Base-by-base conservation (phyloP, 2,888 invertebrate genomes). In the Ectemnius cavifrons region DNA sequence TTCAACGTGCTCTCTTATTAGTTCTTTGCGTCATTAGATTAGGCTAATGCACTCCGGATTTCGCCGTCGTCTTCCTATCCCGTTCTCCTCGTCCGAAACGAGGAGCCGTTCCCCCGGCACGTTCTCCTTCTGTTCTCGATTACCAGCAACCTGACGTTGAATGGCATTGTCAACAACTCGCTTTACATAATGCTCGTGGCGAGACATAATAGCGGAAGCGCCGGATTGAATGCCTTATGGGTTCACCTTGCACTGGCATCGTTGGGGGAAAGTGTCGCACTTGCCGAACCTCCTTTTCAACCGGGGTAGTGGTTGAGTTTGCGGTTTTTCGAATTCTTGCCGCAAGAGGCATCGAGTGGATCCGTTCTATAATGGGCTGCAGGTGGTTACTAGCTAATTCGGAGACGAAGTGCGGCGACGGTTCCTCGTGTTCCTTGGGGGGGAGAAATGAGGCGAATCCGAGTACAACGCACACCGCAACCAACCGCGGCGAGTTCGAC, bases 21-120 rank as follows among this genome's bases (percentile, higher is more conserved):
- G 83, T 85, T 85, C 84, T 84, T 84, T 83, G 75, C 81, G 78
- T 81, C 83, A 84, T 85, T 84, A 79, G 83, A 88, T 87, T 84
- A 86, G 82, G 82, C 86, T 89, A 87, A 89, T 89, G 86, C 79
- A 71, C 64, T 64, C 68, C 59, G 58, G 67, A 63, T 60, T 65
- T 59, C 23, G 60, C 62, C 45, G 69, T 57, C 27, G 28, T 64
- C 65, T 70, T 52, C 59, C 23, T 70, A 45, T 69, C 60, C 66
- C 65, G 62, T 62, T 59, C 68, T 64, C 77, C n/a, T 14, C 3
- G 16, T 16, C 75, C 28, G 47, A 62, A 52, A 57, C 66, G 66
- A 28, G 57, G 66, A 28, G 57, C 68, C 60, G 63, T 49, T 62
- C 64, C 58, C 58, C 56, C 60, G 18, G 47, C 57, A 28, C 61